phyloP scores from a whole-genome alignment of 2,113 vertebrate species.

The Litocranius walleri region DNA sequence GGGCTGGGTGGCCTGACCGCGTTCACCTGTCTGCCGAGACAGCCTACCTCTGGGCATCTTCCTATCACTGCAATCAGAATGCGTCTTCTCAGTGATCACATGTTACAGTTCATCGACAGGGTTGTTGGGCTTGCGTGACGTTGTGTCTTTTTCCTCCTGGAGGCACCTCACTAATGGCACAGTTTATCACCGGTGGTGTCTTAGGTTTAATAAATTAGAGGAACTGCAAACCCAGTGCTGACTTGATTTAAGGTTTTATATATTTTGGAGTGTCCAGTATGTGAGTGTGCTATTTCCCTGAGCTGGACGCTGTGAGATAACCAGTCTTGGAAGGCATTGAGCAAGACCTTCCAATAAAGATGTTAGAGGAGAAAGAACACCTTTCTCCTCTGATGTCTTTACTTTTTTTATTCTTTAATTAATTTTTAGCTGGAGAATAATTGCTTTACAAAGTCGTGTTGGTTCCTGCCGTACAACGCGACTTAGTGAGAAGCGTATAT shows the following conservation, averaged over 20 bases:
- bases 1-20: not conserved
- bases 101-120: no score
- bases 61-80: not conserved
- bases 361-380: not conserved
- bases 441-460: not conserved
- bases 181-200: not conserved
- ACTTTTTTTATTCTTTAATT: not conserved
- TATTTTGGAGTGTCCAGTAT: not conserved
- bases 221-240: not conserved
- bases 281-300: not conserved
- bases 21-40: not conserved
- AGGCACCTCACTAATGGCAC: not conserved
- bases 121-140: fast-evolving
- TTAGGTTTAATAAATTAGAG: not conserved
- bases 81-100: not conserved
- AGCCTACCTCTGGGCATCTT: not conserved
- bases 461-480: fast-evolving
- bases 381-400: not conserved
- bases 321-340: fast-evolving
- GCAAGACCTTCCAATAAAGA: not conserved
- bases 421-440: not conserved
- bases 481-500: not conserved
- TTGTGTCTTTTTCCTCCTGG: not conserved
- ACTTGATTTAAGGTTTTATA: not conserved
- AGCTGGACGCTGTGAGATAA: not conserved